These are phyloP conservation scores for Neocloeon triangulifer DNA, from an alignment of 1,140 invertebrate species.

Conservation along the genomic window DNA sequence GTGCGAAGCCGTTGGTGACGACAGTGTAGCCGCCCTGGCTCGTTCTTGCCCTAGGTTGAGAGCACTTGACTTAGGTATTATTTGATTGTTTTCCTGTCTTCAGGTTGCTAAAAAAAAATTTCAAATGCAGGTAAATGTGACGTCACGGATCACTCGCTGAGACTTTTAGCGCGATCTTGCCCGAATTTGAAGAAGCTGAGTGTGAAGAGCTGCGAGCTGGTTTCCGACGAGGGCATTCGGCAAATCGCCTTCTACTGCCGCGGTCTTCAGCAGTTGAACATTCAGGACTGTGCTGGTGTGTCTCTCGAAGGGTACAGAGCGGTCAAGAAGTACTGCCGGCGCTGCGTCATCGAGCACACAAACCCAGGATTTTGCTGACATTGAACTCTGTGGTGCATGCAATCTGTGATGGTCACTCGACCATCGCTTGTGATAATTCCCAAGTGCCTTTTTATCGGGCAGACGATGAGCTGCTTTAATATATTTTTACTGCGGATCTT, in stretches of 20 bases:
- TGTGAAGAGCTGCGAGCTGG: conserved; percentile 67
- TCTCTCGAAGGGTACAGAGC: conserved; percentile 68
- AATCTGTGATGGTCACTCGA: too few species aligned
- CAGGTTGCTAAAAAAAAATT: too few species aligned
- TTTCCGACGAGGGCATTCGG: conserved; percentile 69
- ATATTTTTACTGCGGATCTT: too few species aligned
- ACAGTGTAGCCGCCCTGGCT: conserved; percentile 60
- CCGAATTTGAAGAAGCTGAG: conserved; percentile 77
- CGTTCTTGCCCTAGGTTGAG: conserved; percentile 58
- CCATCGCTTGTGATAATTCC: too few species aligned
- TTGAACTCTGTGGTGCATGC: too few species aligned
- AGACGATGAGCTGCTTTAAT: too few species aligned
- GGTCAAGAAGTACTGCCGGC: conserved; percentile 73
- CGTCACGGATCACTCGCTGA: conserved; percentile 65
- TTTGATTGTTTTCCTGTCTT: too few species aligned
- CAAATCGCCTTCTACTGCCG: conserved; percentile 67
- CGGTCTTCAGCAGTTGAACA: conserved; percentile 70
- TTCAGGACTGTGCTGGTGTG: conserved; percentile 75
- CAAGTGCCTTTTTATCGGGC: too few species aligned
- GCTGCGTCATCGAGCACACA: conserved; percentile 83
- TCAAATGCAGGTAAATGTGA: conserved; percentile 90
- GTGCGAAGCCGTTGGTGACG: conserved; percentile 78
- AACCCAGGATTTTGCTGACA: conserved; percentile 70
- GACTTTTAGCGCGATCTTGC: conserved; percentile 65
- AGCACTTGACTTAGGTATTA: conserved; percentile 70